Percentiles rank a stretch among this genome's conserved stretches.
These are phyloP conservation scores for Ammospiza nelsoni DNA, from an alignment of 2,113 vertebrate genomes.

Conservation along the genomic window DNA sequence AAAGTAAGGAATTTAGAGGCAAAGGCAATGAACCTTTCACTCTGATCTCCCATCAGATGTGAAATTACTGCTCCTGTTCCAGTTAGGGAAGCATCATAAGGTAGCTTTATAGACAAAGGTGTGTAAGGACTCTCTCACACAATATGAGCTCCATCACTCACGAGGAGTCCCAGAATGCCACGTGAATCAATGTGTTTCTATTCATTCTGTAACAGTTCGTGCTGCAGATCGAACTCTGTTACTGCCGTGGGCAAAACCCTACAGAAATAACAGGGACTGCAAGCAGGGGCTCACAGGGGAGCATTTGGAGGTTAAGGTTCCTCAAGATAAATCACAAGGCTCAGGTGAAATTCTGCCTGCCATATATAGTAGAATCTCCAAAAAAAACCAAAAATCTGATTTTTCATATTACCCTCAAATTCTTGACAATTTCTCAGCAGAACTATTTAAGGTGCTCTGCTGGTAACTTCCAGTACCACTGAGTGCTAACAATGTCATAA, in stretches of 20 bases:
- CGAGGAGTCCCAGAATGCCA: not conserved
- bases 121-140: not conserved
- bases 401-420: not conserved
- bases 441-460: not conserved
- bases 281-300: not conserved
- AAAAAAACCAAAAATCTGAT: not conserved
- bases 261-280: not conserved
- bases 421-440: not conserved
- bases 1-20: not conserved
- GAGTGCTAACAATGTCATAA: not conserved
- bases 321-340: not conserved
- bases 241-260: not conserved
- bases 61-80: slow-evolving; percentile 33
- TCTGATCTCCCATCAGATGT: slow-evolving; percentile 6
- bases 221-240: not conserved
- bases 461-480: not conserved
- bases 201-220: not conserved
- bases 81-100: slow-evolving; percentile 19
- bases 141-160: slow-evolving; percentile 37
- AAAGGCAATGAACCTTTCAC: slow-evolving; percentile 33
- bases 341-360: not conserved
- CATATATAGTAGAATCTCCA: not conserved
- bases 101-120: slow-evolving; percentile 21
- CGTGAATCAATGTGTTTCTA: not conserved
- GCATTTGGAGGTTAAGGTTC: not conserved